Conservation (phyloP, 1,140 invertebrate species). For the Drosophila funebris region DNA sequence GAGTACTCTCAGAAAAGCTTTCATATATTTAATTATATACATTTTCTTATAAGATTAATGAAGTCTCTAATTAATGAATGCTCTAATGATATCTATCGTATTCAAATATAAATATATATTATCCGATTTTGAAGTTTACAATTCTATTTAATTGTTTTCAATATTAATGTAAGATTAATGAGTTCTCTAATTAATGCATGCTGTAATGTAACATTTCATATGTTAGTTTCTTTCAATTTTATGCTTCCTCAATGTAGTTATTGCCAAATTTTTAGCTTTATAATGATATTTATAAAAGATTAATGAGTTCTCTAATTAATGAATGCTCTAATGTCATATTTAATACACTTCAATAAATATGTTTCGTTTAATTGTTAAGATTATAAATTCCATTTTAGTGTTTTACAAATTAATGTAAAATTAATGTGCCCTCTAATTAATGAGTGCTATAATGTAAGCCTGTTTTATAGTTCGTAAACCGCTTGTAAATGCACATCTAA, state of each 20-base stretch:
- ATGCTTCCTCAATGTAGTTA: neutral
- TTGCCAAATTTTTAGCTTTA: no score
- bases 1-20: no score
- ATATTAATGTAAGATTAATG: neutral
- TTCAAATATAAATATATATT: no score
- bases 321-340: neutral
- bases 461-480: constrained; percentile 6
- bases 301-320: neutral
- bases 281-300: no score
- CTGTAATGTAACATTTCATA: neutral
- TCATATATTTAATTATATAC: no score
- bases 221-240: neutral
- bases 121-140: no score
- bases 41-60: no score
- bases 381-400: neutral
- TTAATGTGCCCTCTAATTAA: constrained; percentile 11
- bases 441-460: constrained; percentile 2
- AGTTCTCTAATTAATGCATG: neutral
- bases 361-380: neutral
- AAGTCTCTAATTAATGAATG: no score
- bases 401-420: neutral
- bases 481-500: neutral
- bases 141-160: neutral
- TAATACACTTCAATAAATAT: neutral
- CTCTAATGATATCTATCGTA: no score